A percentile compares a stretch with the other conserved stretches of the same genome.
Evolutionary conservation across 53 echinoderm and acorn worm species (phyloP).

Genomic region (Patiria pectinifera): DNA sequence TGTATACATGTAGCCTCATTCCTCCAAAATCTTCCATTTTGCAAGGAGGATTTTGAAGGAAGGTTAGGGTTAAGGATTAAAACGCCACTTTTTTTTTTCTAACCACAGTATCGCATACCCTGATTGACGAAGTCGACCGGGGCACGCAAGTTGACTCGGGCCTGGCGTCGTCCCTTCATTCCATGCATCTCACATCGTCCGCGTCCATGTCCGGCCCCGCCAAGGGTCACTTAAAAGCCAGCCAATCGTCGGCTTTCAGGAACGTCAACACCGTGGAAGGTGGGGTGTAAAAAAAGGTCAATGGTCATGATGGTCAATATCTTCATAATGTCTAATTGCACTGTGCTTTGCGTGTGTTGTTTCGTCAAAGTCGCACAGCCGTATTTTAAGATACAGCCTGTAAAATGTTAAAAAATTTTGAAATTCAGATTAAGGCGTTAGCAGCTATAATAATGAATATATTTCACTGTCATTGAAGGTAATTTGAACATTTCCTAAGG

Average conservation of each 20-base stretch:
- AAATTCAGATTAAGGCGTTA: too few species aligned
- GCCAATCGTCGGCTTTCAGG: constrained; percentile 1
- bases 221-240: neutral
- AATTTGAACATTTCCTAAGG: too few species aligned
- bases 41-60: too few species aligned
- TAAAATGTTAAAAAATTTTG: too few species aligned
- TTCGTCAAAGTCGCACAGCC: too few species aligned
- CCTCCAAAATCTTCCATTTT: too few species aligned
- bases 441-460: too few species aligned
- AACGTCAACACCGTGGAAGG: neutral
- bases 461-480: too few species aligned
- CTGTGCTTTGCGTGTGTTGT: too few species aligned
- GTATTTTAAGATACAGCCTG: too few species aligned
- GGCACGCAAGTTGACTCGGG: constrained; percentile 24
- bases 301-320: neutral
- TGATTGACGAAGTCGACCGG: neutral
- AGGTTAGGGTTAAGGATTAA: neutral
- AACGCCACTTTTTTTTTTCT: neutral
- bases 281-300: neutral
- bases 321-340: too few species aligned
- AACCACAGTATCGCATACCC: neutral
- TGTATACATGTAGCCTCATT: too few species aligned
- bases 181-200: constrained; percentile 33
- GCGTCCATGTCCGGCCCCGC: neutral
- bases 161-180: constrained; percentile 27